phyloP scores from a whole-genome alignment of 2,888 invertebrate species.

The Drosophila bunnanda region DNA sequence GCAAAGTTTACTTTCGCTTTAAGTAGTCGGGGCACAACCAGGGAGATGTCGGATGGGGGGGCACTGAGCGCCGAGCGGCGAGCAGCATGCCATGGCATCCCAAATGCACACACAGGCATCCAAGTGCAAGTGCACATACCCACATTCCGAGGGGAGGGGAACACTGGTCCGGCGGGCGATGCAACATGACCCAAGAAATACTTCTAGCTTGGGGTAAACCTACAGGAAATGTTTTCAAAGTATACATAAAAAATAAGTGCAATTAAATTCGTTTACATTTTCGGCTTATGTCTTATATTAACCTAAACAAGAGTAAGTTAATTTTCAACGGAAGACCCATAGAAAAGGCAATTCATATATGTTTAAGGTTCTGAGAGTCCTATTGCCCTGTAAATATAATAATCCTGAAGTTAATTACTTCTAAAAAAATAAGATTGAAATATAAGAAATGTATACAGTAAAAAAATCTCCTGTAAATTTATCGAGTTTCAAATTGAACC shows the following conservation, averaged over 20 bases:
- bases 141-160: conserved; percentile 12
- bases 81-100: conserved; percentile 55
- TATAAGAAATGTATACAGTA: too few species aligned
- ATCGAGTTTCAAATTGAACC: neutral
- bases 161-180: conserved; percentile 4
- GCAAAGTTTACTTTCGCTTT: conserved; percentile 76
- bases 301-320: neutral
- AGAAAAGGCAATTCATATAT: neutral
- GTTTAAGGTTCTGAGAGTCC: neutral
- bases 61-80: conserved; percentile 5
- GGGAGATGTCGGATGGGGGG: neutral
- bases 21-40: conserved; percentile 60
- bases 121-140: conserved; percentile 56
- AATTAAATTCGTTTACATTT: neutral
- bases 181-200: neutral
- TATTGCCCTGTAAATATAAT: neutral
- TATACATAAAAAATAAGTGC: neutral
- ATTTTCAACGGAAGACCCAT: neutral
- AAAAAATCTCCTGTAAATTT: too few species aligned
- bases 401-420: neutral
- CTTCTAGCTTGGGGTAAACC: neutral
- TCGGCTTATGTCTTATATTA: neutral
- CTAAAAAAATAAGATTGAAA: too few species aligned
- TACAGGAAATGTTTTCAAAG: neutral
- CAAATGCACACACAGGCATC: conserved; percentile 55